phyloP scores from a whole-genome alignment of 2,113 vertebrate species.

The Rhinolophus ferrumequinum region DNA sequence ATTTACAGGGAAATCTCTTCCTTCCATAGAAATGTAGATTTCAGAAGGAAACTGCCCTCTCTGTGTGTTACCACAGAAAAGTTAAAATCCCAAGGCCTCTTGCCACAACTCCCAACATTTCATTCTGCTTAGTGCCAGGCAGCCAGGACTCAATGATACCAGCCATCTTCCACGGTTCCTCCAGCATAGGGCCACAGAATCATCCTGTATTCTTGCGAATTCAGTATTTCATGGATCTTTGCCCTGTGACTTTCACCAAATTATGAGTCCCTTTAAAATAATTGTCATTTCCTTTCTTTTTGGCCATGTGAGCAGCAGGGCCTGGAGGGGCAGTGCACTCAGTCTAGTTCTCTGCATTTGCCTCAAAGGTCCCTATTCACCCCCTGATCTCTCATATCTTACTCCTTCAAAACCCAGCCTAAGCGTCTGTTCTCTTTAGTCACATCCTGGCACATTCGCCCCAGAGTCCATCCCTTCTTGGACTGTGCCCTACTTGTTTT shows the following conservation, averaged over 20 bases:
- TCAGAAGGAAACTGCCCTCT: not conserved
- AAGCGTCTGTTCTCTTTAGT: not conserved
- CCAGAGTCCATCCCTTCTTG: not conserved
- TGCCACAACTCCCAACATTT: not conserved
- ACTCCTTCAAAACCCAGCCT: not conserved
- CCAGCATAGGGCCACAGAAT: not conserved
- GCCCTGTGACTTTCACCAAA: not conserved
- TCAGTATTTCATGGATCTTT: not conserved
- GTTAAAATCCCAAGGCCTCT: not conserved
- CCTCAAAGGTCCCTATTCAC: not conserved
- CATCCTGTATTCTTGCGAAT: not conserved
- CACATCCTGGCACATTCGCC: not conserved
- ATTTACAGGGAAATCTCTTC: not conserved
- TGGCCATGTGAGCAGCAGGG: not conserved
- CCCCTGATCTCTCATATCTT: not conserved
- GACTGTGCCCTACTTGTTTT: not conserved
- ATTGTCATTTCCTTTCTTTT: not conserved
- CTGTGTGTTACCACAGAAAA: not conserved
- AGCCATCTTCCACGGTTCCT: not conserved
- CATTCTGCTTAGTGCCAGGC: not conserved
- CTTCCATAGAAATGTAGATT: not conserved
- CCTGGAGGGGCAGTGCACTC: not conserved
- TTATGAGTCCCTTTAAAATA: not conserved
- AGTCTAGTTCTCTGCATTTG: not conserved
- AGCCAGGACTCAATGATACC: not conserved